Evolutionary conservation across 2,888 invertebrate species (phyloP).

Genomic region (Epistrophe grossulariae): DNA sequence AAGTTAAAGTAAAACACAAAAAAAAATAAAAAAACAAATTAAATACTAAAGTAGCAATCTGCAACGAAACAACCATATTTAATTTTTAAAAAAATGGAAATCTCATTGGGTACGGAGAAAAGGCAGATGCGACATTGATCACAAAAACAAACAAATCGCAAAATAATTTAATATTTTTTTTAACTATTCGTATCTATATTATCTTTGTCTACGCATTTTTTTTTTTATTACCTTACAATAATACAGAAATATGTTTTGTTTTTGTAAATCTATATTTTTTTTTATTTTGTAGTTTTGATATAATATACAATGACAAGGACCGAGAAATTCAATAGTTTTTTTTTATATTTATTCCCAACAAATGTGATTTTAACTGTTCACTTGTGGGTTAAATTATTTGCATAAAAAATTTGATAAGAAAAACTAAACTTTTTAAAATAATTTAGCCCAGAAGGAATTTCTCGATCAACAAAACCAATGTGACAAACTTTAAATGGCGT

Average conservation of each 20-base stretch:
- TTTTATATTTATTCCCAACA: constrained; percentile 48
- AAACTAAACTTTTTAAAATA: constrained; percentile 49
- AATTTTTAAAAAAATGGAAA: background rate
- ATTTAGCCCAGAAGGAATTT: constrained; percentile 81
- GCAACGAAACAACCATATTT: constrained; percentile 65
- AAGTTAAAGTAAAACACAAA: constrained; percentile 23
- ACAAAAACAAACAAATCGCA: constrained; percentile 67
- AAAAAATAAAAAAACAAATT: constrained; percentile 29
- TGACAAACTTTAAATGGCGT: constrained; percentile 81
- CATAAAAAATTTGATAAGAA: constrained; percentile 54
- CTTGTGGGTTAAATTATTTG: constrained; percentile 62
- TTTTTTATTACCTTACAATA: constrained; percentile 49
- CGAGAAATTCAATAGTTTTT: constrained; percentile 83
- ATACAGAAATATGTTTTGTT: constrained; percentile 49
- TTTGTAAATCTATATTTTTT: constrained; percentile 39
- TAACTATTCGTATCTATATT: constrained; percentile 49
- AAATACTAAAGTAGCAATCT: constrained; percentile 63
- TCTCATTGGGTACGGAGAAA: constrained; percentile 48
- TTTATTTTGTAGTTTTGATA: constrained; percentile 39
- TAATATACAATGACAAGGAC: constrained; percentile 82
- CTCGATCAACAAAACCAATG: constrained; percentile 84
- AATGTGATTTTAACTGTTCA: constrained; percentile 51
- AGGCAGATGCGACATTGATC: constrained; percentile 71
- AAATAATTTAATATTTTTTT: constrained; percentile 31
- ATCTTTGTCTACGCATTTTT: constrained; percentile 39